Conservation (phyloP, 2,113 vertebrate species). For the Colinus virginianus region DNA sequence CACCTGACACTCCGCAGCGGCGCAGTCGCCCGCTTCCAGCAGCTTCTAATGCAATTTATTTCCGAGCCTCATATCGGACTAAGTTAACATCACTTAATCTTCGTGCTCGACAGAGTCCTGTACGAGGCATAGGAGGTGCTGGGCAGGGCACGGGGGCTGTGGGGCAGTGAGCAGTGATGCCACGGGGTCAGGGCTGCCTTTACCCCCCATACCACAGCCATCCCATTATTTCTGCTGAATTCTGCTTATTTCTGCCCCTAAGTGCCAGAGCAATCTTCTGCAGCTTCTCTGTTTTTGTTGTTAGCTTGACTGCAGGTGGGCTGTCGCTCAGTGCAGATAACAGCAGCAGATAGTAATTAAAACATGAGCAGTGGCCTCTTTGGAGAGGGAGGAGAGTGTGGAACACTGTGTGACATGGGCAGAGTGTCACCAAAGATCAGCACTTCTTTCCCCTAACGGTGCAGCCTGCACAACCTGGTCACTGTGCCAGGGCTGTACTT, state of each 20-base stretch:
- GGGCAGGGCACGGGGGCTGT: neutral
- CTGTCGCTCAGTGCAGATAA: slow-evolving; percentile 24
- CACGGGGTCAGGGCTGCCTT: no score
- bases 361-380: slow-evolving; percentile 1
- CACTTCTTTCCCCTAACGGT: slow-evolving; percentile 5
- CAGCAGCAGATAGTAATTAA: slow-evolving; percentile 60
- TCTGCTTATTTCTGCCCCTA: neutral
- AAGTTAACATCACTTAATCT: slow-evolving; percentile 53
- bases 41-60: slow-evolving; percentile 34
- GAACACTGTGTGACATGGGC: neutral
- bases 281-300: neutral
- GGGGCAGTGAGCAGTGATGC: neutral
- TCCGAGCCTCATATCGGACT: slow-evolving; percentile 26
- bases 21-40: neutral
- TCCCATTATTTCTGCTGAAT: neutral
- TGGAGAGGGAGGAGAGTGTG: neutral
- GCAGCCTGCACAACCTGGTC: neutral
- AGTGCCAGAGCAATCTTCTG: neutral
- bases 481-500: neutral
- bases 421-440: slow-evolving; percentile 1
- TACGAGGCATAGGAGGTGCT: neutral
- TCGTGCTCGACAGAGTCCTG: slow-evolving; percentile 17
- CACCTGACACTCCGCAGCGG: slow-evolving; percentile 25
- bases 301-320: neutral
- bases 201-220: neutral